Conservation (phyloP, 2,888 invertebrate species). For the Synergus umbraculus region DNA sequence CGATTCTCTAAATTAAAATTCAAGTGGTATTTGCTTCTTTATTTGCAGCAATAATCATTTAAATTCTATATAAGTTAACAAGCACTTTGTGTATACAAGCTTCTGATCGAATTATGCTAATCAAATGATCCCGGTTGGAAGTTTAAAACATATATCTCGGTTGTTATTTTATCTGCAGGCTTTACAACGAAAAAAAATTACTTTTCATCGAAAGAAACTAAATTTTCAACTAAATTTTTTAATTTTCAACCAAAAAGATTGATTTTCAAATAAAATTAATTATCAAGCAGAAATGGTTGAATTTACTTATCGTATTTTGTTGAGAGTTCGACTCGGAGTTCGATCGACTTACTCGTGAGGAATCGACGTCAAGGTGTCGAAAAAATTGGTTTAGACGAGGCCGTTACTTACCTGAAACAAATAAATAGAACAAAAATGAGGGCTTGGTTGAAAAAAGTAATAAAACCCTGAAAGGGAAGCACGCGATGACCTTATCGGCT, state of each 20-base stretch:
- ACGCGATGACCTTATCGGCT: slow-evolving; percentile 31
- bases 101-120: slow-evolving; percentile 29
- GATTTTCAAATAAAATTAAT: no score
- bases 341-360: background rate
- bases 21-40: background rate
- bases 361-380: background rate
- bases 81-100: background rate
- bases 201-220: no score
- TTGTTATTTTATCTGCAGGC: background rate
- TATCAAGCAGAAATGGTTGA: no score
- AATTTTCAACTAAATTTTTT: no score
- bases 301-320: background rate
- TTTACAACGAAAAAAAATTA: no score
- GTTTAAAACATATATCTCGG: background rate
- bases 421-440: slow-evolving; percentile 44
- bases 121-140: slow-evolving; percentile 23
- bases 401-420: slow-evolving; percentile 51
- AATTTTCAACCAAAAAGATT: no score
- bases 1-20: slow-evolving; percentile 13
- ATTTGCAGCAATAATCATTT: slow-evolving; percentile 19
- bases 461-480: slow-evolving; percentile 39
- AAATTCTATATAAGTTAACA: background rate
- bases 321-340: no score
- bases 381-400: slow-evolving; percentile 10
- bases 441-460: slow-evolving; percentile 40